These are phyloP conservation scores for Perithous albicinctus DNA, from an alignment of 2,888 invertebrate genomes.

Conservation along the genomic window DNA sequence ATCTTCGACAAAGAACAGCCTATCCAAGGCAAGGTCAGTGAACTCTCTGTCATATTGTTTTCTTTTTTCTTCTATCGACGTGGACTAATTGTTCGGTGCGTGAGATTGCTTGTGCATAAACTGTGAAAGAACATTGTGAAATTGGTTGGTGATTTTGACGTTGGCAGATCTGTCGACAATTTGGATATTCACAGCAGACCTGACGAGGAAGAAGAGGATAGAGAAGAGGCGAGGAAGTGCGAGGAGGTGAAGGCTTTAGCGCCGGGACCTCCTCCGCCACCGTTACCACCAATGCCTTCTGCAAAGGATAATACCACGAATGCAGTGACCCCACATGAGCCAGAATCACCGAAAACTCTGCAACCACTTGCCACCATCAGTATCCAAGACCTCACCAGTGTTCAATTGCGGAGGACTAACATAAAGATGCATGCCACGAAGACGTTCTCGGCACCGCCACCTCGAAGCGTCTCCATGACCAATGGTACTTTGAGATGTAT, in stretches of 20 bases:
- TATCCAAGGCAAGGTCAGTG: conserved; percentile 82
- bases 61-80: not conserved
- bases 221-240: conserved; percentile 57
- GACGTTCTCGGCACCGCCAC: conserved; percentile 93
- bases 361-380: conserved; percentile 95
- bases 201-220: conserved; percentile 67
- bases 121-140: not conserved
- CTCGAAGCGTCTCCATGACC: conserved; percentile 90
- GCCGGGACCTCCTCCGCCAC: conserved; percentile 86
- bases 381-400: conserved; percentile 94
- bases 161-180: conserved; percentile 82
- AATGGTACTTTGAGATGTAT: conserved; percentile 76
- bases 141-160: not conserved
- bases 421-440: conserved; percentile 90
- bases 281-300: conserved; percentile 81
- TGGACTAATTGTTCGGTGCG: not conserved
- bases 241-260: conserved; percentile 69
- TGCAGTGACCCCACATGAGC: conserved; percentile 78
- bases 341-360: conserved; percentile 85
- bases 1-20: conserved; percentile 76
- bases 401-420: conserved; percentile 91
- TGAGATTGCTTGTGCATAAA: not conserved
- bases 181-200: conserved; percentile 81
- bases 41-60: not conserved
- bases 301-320: conserved; percentile 45